Conservation (phyloP, 2,888 invertebrate genomes). For the Serrognathus titanus region DNA sequence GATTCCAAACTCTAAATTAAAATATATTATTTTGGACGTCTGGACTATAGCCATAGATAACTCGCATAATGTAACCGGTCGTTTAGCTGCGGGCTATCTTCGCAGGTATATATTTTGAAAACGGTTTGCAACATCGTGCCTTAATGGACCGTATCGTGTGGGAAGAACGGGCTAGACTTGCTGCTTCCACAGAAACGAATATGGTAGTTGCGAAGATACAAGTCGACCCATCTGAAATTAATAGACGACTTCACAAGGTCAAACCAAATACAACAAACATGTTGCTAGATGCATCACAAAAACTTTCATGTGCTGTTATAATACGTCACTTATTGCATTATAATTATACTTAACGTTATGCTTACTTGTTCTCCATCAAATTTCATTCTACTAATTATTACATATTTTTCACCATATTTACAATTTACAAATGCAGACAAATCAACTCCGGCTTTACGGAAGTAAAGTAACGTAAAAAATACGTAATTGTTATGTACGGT, state of each 20-base stretch:
- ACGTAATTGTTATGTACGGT: too few species aligned
- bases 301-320: not conserved
- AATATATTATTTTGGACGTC: conserved; percentile 28
- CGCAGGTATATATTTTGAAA: conserved; percentile 29
- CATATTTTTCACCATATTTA: too few species aligned
- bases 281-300: conserved; percentile 5
- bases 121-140: conserved; percentile 26
- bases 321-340: not conserved
- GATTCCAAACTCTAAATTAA: conserved; percentile 15
- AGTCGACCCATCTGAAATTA: conserved; percentile 27
- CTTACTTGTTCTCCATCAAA: not conserved
- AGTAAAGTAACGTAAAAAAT: too few species aligned
- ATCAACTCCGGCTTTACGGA: too few species aligned
- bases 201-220: conserved; percentile 26
- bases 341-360: not conserved
- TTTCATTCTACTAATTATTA: too few species aligned
- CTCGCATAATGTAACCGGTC: conserved; percentile 29
- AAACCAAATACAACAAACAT: conserved; percentile 23
- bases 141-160: conserved; percentile 26
- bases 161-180: conserved; percentile 30
- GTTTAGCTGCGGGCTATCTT: conserved; percentile 21
- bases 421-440: too few species aligned
- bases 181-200: conserved; percentile 30
- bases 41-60: conserved; percentile 26
- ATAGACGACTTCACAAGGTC: conserved; percentile 28